Base-by-base conservation (phyloP, 2,797 vertebrate genomes). In the Enteromius unitaeniatus region DNA sequence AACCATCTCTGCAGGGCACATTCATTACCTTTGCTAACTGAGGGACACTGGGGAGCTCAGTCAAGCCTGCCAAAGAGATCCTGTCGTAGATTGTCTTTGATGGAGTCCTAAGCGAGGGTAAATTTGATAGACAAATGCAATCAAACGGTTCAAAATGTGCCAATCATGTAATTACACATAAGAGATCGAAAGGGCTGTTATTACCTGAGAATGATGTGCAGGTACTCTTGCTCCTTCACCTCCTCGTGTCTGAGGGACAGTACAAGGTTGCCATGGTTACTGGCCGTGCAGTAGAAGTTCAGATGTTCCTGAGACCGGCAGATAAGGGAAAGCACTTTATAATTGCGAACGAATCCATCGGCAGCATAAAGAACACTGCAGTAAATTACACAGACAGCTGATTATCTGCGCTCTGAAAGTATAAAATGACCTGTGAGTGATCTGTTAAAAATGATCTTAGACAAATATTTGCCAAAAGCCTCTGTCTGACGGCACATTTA, bases 161-260 rank as follows among this genome's bases (percentile, higher is more conserved):
- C 53, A 79, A 75, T 84, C 65, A 78, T 78, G 55, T 69, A 76
- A 77, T 77, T 82, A 34, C 78, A 47, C 23, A 40, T 34, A 84
- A 68, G 19, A 62, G 74, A 84, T 28, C 26, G 79, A 42, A 58
- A 55, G 53, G 65, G 40, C 37, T 62, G 78, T 81, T 75, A 81
- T 70, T 87, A 97, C 96, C 96, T 96, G 89, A 97, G 90, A 87
- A 98, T 93, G 28, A 98, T 92, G 67, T 97, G 95, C 34, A 98
- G 94, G 19, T 95, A 92, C 89, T 98, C 97, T 78, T 97, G 96
- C 69, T 97, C 96, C 34, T 93, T 92, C 0, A 95, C 95, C 67
- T 96, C 94, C 0, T 98, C 96, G 0, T 98, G 97, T 88, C 96
- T 96, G 87, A 99, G 93, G 0, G 97, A 99, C 92, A 99, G 95